A percentile compares a stretch with the other conserved stretches of the same genome.
Evolutionary conservation across 2,888 invertebrate species (phyloP).

Genomic region (Trichogramma dendrolimi): DNA sequence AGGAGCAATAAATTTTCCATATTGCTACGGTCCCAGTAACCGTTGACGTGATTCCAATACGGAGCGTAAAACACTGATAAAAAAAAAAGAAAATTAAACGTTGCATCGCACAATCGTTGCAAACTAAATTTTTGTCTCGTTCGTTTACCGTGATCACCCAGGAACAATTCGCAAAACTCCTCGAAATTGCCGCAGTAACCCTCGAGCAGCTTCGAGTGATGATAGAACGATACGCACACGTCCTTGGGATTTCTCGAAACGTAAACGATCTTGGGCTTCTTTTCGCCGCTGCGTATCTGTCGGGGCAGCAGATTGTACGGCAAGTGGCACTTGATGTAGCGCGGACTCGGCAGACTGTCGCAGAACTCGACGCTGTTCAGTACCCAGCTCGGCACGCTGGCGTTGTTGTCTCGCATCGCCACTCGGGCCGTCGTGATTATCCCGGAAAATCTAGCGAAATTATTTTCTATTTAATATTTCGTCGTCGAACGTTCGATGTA

Average conservation of each 20-base stretch:
- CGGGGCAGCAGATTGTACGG: slow-evolving; percentile 60
- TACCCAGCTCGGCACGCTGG: slow-evolving; percentile 32
- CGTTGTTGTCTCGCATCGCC: background rate
- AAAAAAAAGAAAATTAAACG: background rate
- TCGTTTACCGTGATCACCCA: slow-evolving; percentile 56
- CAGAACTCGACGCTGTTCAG: slow-evolving; percentile 43
- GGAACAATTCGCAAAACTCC: slow-evolving; percentile 61
- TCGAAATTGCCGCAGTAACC: slow-evolving; percentile 57
- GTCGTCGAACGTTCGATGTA: slow-evolving; percentile 44
- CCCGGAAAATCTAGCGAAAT: slow-evolving; percentile 16
- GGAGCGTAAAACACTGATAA: slow-evolving; percentile 34
- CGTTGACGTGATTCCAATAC: slow-evolving; percentile 39
- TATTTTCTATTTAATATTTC: slow-evolving; percentile 33
- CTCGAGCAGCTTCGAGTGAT: slow-evolving; percentile 61
- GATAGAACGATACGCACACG: slow-evolving; percentile 66
- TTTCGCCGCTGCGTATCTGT: slow-evolving; percentile 49
- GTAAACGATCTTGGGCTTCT: slow-evolving; percentile 61
- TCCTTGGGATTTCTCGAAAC: slow-evolving; percentile 71
- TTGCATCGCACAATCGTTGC: background rate
- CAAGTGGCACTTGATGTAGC: slow-evolving; percentile 65
- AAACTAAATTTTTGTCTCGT: background rate
- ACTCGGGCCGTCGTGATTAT: background rate
- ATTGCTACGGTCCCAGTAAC: slow-evolving; percentile 36
- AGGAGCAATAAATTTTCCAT: slow-evolving; percentile 37
- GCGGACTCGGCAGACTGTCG: slow-evolving; percentile 53